A percentile compares a stretch with the other conserved stretches of the same genome.
These are phyloP conservation scores for Tetramorium alpestre DNA, from an alignment of 1,140 invertebrate species.

Conservation along the genomic window DNA sequence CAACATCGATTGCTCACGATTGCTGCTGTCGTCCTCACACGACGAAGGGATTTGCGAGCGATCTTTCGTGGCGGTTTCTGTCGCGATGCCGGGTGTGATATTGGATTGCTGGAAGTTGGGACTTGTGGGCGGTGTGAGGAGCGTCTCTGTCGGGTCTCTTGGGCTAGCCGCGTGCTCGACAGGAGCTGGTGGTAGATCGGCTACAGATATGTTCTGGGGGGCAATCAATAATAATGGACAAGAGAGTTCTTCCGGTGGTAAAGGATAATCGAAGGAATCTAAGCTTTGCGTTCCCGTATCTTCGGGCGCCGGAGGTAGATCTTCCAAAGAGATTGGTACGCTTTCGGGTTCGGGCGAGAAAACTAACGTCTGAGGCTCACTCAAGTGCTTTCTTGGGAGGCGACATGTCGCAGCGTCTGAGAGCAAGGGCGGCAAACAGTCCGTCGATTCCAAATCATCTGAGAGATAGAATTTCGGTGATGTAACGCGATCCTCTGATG, in stretches of 20 bases:
- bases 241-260: conserved; percentile 72
- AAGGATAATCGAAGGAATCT: conserved; percentile 61
- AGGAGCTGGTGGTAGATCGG: conserved; percentile 30
- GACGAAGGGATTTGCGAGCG: conserved; percentile 67
- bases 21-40: conserved; percentile 70
- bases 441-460: neutral
- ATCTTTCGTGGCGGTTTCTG: conserved; percentile 72
- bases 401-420: neutral
- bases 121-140: conserved; percentile 74
- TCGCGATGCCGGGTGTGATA: conserved; percentile 63
- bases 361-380: conserved; percentile 6
- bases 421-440: neutral
- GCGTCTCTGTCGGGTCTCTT: conserved; percentile 65
- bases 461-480: neutral
- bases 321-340: conserved; percentile 30
- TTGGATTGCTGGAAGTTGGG: conserved; percentile 64
- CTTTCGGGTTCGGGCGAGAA: conserved; percentile 34
- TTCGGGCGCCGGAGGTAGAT: conserved; percentile 58
- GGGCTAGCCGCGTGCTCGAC: conserved; percentile 38
- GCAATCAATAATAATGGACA: conserved; percentile 46
- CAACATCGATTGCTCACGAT: conserved; percentile 74
- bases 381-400: neutral
- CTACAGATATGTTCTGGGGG: conserved; percentile 3
- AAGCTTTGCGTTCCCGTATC: neutral
- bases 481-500: neutral